Evolutionary conservation across 2,113 vertebrate species (phyloP).

Genomic region (Uropsilus gracilis): DNA sequence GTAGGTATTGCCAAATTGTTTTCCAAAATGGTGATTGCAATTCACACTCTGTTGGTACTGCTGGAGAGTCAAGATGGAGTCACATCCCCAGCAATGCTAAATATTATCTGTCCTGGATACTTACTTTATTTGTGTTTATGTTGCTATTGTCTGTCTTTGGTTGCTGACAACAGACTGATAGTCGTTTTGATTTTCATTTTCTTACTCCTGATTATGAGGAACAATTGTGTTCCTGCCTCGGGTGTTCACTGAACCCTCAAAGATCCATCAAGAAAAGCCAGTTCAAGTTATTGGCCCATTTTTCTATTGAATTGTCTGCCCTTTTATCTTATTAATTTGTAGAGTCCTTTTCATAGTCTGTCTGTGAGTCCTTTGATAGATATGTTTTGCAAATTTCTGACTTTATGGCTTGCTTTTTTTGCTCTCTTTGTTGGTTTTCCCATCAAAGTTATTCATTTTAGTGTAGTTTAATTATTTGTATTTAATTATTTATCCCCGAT

Average conservation of each 20-base stretch:
- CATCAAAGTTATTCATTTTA: slow-evolving; percentile 41
- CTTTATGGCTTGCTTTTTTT: background rate
- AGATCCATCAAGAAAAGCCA: slow-evolving; percentile 23
- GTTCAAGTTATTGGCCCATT: slow-evolving; percentile 2
- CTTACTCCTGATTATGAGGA: background rate
- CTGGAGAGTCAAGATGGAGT: background rate
- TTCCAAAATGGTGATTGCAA: background rate
- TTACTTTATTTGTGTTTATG: background rate
- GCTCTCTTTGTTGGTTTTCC: slow-evolving; percentile 12
- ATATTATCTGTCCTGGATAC: background rate
- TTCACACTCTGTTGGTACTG: background rate
- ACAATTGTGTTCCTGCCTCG: background rate
- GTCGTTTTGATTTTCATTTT: background rate
- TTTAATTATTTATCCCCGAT: background rate
- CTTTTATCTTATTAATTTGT: background rate
- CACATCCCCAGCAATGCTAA: background rate
- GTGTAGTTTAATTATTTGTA: background rate
- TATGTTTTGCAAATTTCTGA: background rate
- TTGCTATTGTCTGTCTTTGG: background rate
- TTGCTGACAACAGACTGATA: background rate
- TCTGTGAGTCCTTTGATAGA: background rate
- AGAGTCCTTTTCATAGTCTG: background rate
- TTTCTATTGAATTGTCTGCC: background rate
- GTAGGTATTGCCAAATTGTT: background rate
- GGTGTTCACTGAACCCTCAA: background rate